Conservation (phyloP, 1,140 invertebrate species). For the Zaprionus ornatus region DNA sequence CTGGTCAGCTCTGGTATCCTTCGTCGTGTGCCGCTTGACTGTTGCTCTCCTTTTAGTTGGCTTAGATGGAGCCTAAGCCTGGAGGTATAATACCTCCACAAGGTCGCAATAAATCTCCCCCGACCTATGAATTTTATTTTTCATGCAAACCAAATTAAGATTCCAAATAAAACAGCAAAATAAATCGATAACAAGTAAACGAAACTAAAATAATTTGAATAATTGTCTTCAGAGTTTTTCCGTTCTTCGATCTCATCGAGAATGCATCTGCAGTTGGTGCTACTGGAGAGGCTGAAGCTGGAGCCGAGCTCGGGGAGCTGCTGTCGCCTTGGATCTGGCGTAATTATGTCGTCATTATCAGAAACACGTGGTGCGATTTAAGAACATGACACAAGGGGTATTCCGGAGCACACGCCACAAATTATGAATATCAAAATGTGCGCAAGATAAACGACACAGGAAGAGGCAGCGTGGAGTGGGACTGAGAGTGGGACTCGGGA, state of each 20-base stretch:
- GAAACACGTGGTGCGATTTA: constrained; percentile 81
- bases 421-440: constrained; percentile 75
- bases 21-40: no score
- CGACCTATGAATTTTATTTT: no score
- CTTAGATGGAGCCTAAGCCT: no score
- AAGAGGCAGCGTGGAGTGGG: constrained; percentile 31
- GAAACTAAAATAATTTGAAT: no score
- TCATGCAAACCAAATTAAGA: no score
- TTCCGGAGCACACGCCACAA: constrained; percentile 67
- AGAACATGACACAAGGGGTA: constrained; percentile 60
- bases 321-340: constrained; percentile 11
- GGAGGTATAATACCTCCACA: no score
- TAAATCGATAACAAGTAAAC: background rate
- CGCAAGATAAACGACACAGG: constrained; percentile 70
- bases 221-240: background rate
- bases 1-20: no score
- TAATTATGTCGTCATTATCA: constrained; percentile 81
- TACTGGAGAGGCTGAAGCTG: background rate
- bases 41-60: no score
- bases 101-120: no score
- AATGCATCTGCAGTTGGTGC: background rate
- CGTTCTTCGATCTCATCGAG: background rate
- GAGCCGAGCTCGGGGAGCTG: background rate
- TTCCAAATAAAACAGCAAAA: no score
- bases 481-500: background rate